Evolutionary conservation across 1,140 invertebrate genomes (phyloP).

Genomic region (Anastrepha ludens): DNA sequence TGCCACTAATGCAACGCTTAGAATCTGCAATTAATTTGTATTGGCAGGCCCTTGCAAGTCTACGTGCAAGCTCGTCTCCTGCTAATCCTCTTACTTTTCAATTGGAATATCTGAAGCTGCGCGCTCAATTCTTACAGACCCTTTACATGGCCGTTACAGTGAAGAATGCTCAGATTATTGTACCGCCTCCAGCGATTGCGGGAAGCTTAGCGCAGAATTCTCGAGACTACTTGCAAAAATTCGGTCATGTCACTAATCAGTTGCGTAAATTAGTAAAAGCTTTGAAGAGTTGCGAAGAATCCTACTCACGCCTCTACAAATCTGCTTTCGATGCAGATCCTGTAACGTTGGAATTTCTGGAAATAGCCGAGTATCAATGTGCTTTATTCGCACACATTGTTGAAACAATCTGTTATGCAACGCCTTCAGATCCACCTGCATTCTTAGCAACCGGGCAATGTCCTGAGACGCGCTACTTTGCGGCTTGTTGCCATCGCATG

Average conservation of each 20-base stretch:
- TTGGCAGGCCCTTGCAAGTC: slow-evolving; percentile 80
- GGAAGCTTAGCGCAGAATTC: slow-evolving; percentile 85
- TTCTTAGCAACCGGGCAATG: slow-evolving; percentile 68
- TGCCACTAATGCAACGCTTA: slow-evolving; percentile 77
- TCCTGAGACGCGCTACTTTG: slow-evolving; percentile 71
- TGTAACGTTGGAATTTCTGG: slow-evolving; percentile 86
- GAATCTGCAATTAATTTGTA: slow-evolving; percentile 79
- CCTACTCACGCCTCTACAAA: slow-evolving; percentile 90
- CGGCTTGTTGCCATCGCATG: slow-evolving; percentile 66
- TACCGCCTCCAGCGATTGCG: slow-evolving; percentile 94
- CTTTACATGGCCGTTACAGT: slow-evolving; percentile 85
- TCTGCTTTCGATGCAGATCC: slow-evolving; percentile 95
- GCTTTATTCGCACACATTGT: slow-evolving; percentile 70
- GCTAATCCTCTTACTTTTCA: slow-evolving; percentile 79
- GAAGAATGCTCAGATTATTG: slow-evolving; percentile 89
- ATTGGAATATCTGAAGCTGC: slow-evolving; percentile 84
- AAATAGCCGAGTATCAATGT: slow-evolving; percentile 76
- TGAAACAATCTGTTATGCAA: slow-evolving; percentile 70
- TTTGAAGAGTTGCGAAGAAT: slow-evolving; percentile 83
- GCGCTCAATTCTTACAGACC: slow-evolving; percentile 86
- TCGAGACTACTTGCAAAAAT: slow-evolving; percentile 87
- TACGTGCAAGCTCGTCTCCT: slow-evolving; percentile 79
- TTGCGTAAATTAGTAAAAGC: slow-evolving; percentile 79
- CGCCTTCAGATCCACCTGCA: slow-evolving; percentile 69
- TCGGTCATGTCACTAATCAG: slow-evolving; percentile 88